A percentile compares a stretch with the other conserved stretches of the same genome.
Conservation (phyloP, 2,888 invertebrate species). For the Achlya flavicornis region DNA sequence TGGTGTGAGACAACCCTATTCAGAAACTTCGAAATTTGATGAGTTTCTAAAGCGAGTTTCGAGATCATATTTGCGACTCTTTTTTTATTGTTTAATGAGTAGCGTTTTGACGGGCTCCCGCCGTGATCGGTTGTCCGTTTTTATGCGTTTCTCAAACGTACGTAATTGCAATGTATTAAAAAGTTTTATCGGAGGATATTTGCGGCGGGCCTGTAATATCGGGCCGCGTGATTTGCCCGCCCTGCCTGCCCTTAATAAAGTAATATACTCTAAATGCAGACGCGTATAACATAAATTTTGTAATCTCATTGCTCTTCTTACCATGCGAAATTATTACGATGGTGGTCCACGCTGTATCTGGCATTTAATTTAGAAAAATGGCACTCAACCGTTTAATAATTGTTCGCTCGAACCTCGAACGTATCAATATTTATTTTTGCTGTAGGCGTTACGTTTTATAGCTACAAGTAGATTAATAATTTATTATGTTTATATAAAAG, state of each 20-base stretch:
- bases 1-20: slow-evolving; percentile 56
- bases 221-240: slow-evolving; percentile 66
- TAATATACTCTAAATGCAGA: slow-evolving; percentile 81
- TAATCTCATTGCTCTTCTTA: slow-evolving; percentile 75
- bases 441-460: slow-evolving; percentile 61
- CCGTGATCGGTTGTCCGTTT: slow-evolving; percentile 60
- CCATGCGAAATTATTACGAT: slow-evolving; percentile 75
- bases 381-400: slow-evolving; percentile 59
- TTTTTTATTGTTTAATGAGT: slow-evolving; percentile 52
- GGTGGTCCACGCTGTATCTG: slow-evolving; percentile 78
- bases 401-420: slow-evolving; percentile 47
- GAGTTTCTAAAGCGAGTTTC: slow-evolving; percentile 46
- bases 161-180: slow-evolving; percentile 77
- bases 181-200: slow-evolving; percentile 67
- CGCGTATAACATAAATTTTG: slow-evolving; percentile 80
- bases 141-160: slow-evolving; percentile 72
- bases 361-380: slow-evolving; percentile 76
- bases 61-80: slow-evolving; percentile 59
- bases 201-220: slow-evolving; percentile 57
- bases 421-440: slow-evolving; percentile 68
- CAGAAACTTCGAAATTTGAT: slow-evolving; percentile 53
- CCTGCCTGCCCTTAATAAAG: slow-evolving; percentile 79
- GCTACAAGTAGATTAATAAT: slow-evolving; percentile 28
- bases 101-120: slow-evolving; percentile 61
- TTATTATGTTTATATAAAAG: slow-evolving; percentile 13